phyloP scores from a whole-genome alignment of 2,888 invertebrate genomes.

The Ellobium chinense region DNA sequence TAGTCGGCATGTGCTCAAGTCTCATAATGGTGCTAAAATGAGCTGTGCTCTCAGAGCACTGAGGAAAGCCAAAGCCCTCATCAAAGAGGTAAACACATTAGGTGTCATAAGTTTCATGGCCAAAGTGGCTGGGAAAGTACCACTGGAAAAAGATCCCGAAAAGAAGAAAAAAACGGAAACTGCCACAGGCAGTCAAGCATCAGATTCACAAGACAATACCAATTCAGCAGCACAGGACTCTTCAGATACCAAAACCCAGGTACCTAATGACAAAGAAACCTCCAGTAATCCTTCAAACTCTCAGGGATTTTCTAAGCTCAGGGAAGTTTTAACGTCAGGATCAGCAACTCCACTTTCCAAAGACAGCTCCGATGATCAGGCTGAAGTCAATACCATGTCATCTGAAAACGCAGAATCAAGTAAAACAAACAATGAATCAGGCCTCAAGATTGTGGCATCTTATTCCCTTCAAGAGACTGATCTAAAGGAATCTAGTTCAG shows the following conservation, averaged over 20 bases:
- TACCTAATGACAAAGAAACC: background rate
- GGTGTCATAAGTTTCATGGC: conserved; percentile 50
- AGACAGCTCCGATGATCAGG: background rate
- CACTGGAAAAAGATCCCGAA: conserved; percentile 45
- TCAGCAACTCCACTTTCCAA: background rate
- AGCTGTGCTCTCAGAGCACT: conserved; percentile 54
- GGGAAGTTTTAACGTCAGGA: conserved; percentile 17
- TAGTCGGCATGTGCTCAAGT: conserved; percentile 48
- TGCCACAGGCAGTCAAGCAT: background rate
- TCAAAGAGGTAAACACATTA: conserved; percentile 47
- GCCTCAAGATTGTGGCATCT: conserved; percentile 53
- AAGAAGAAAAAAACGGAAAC: conserved; percentile 30
- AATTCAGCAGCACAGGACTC: background rate
- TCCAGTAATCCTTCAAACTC: conserved; percentile 1
- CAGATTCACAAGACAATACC: background rate
- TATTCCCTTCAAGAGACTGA: conserved; percentile 48
- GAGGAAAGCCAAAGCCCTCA: conserved; percentile 51
- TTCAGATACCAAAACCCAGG: background rate
- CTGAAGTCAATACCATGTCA: background rate
- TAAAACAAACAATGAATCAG: conserved; percentile 26
- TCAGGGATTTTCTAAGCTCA: conserved; percentile 34
- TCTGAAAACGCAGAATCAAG: background rate
- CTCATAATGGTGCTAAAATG: conserved; percentile 54
- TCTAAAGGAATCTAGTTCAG: background rate
- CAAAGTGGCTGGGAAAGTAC: conserved; percentile 50